A percentile compares a stretch with the other conserved stretches of the same genome.
Evolutionary conservation across 1,140 invertebrate genomes (phyloP).

Genomic region (Drosophila varians): DNA sequence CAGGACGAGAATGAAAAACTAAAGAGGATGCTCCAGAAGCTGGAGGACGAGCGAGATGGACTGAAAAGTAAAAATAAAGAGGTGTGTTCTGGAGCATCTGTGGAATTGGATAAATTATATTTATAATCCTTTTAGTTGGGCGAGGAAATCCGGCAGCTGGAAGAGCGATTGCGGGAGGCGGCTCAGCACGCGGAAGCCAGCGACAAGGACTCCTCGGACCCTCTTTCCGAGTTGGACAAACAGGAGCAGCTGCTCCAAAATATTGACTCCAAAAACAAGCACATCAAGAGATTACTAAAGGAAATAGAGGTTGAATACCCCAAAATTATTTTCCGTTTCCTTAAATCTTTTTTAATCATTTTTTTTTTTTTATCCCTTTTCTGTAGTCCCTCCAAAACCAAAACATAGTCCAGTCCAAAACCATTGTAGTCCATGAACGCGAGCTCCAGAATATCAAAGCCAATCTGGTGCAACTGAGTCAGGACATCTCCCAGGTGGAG

Average conservation of each 20-base stretch:
- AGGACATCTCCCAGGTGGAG: slow-evolving; percentile 63
- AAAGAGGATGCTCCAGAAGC: slow-evolving; percentile 70
- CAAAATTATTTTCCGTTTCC: neutral
- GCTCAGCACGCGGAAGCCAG: slow-evolving; percentile 67
- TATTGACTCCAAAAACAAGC: slow-evolving; percentile 81
- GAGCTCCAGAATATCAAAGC: slow-evolving; percentile 58
- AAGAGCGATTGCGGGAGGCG: slow-evolving; percentile 65
- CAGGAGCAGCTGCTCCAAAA: slow-evolving; percentile 80
- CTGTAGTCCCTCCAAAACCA: slow-evolving; percentile 72
- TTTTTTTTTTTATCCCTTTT: neutral
- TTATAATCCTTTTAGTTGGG: slow-evolving; percentile 22
- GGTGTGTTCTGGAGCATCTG: slow-evolving; percentile 11
- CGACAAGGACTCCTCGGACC: slow-evolving; percentile 82
- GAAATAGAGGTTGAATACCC: slow-evolving; percentile 72
- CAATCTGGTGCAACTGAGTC: slow-evolving; percentile 56
- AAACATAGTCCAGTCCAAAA: slow-evolving; percentile 75
- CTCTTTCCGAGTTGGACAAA: slow-evolving; percentile 77
- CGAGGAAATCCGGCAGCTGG: slow-evolving; percentile 69
- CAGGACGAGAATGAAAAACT: slow-evolving; percentile 80
- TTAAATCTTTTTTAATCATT: neutral
- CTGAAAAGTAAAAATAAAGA: slow-evolving; percentile 65
- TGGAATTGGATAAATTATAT: neutral
- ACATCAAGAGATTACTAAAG: slow-evolving; percentile 76
- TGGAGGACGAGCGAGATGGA: slow-evolving; percentile 63
- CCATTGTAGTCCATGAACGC: slow-evolving; percentile 66